Evolutionary conservation across 1,140 invertebrate species (phyloP).

Genomic region (Drosophila lacertosa): DNA sequence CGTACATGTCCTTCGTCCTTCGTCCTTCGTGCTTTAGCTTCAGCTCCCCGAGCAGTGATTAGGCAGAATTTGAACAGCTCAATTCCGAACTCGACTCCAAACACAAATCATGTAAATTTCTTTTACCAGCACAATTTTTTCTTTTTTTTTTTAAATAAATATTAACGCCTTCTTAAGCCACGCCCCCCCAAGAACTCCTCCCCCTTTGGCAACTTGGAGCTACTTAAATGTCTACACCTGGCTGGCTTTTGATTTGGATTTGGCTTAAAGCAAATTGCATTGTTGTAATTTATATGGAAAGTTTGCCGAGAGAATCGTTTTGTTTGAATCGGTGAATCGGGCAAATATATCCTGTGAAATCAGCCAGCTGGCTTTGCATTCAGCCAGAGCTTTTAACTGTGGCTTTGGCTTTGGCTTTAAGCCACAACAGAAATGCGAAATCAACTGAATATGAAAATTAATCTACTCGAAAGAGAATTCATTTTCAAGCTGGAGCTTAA

Average conservation of each 20-base stretch:
- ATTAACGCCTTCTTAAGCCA: slow-evolving; percentile 53
- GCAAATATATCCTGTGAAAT: slow-evolving; percentile 7
- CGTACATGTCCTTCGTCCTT: slow-evolving; percentile 40
- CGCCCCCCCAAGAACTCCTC: no score
- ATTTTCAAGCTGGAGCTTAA: no score
- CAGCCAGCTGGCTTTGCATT: slow-evolving; percentile 10
- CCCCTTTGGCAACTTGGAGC: no score
- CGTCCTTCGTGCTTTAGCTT: slow-evolving; percentile 10
- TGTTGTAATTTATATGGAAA: slow-evolving; percentile 78
- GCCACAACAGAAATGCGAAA: neutral
- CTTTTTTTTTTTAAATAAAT: slow-evolving; percentile 62
- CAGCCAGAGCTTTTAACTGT: neutral
- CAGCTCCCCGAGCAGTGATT: slow-evolving; percentile 66
- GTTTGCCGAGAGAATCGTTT: slow-evolving; percentile 54
- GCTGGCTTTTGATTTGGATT: slow-evolving; percentile 23
- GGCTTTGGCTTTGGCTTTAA: neutral
- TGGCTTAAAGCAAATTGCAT: slow-evolving; percentile 53
- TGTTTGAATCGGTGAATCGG: slow-evolving; percentile 14
- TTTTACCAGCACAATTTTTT: neutral
- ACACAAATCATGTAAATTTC: slow-evolving; percentile 77
- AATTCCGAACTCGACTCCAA: slow-evolving; percentile 36
- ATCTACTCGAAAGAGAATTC: no score
- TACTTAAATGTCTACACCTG: slow-evolving; percentile 1
- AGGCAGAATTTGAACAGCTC: slow-evolving; percentile 79
- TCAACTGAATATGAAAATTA: no score